Conservation (phyloP, 2,113 vertebrate species). For the Petrocephalus zakoni region DNA sequence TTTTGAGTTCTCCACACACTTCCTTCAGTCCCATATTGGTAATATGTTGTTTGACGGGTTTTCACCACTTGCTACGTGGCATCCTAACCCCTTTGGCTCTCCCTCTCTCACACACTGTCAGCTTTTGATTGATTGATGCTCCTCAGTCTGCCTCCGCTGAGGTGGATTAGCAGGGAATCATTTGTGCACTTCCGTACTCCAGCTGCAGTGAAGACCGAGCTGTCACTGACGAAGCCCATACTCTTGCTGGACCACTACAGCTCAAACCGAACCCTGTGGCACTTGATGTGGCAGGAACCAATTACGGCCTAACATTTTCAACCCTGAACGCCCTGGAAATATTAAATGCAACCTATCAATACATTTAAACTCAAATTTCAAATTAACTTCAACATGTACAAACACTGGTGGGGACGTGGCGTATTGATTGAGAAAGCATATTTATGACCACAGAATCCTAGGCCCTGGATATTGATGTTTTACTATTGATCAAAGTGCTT, state of each 20-base stretch:
- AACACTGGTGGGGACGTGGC: background rate
- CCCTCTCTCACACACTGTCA: background rate
- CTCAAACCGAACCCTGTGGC: background rate
- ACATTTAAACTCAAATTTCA: conserved; percentile 4
- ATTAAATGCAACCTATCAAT: background rate
- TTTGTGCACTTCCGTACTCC: background rate
- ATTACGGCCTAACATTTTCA: background rate
- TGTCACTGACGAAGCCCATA: background rate
- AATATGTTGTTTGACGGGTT: background rate
- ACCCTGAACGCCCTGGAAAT: background rate
- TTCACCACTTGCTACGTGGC: background rate
- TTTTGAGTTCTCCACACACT: background rate
- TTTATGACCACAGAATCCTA: background rate
- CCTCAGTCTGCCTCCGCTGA: background rate
- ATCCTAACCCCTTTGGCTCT: background rate
- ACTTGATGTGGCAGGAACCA: background rate
- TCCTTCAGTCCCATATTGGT: background rate
- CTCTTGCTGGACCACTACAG: background rate
- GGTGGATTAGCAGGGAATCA: background rate
- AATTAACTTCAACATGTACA: background rate
- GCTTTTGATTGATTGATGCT: conserved; percentile 2
- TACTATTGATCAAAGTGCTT: background rate
- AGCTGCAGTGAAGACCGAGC: background rate
- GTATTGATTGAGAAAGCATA: conserved; percentile 1
- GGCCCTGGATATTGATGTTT: background rate